Percentiles rank a stretch among this genome's conserved stretches.
Evolutionary conservation across 2,888 invertebrate species (phyloP).

Genomic region (Pheosia gnoma): DNA sequence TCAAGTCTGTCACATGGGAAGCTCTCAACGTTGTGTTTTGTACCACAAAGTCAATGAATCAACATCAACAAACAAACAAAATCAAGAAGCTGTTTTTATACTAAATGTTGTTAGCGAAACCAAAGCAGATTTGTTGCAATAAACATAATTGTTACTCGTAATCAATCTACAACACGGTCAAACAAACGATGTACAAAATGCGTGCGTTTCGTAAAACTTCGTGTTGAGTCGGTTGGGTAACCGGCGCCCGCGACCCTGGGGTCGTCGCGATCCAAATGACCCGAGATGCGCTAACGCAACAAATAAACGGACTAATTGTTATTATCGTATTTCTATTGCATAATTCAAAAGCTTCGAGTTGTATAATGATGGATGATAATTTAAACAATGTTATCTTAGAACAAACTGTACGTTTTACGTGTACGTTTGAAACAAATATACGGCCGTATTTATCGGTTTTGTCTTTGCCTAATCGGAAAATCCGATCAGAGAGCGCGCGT

Average conservation of each 20-base stretch:
- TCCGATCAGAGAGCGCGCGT: conserved; percentile 16
- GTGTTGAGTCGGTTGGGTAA: conserved; percentile 1
- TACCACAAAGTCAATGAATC: too few relatives aligned
- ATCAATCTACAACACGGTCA: not conserved
- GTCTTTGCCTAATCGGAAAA: too few relatives aligned
- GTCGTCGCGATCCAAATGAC: not conserved
- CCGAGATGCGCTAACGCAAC: not conserved
- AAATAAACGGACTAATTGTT: not conserved
- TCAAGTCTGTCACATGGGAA: too few relatives aligned
- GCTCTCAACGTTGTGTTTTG: too few relatives aligned
- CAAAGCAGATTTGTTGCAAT: not conserved
- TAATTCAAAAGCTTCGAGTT: not conserved
- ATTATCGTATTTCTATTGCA: not conserved
- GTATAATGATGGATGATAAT: too few relatives aligned
- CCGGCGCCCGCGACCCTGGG: not conserved
- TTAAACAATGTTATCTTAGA: too few relatives aligned
- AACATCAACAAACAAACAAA: too few relatives aligned
- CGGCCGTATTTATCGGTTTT: too few relatives aligned
- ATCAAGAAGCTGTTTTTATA: too few relatives aligned
- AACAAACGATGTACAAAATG: not conserved
- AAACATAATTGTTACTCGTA: not conserved
- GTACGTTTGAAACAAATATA: too few relatives aligned
- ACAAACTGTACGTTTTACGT: too few relatives aligned
- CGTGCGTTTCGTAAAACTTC: conserved; percentile 1
- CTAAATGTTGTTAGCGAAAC: not conserved